A percentile compares a stretch with the other conserved stretches of the same genome.
Evolutionary conservation across 2,797 vertebrate genomes (phyloP).

Genomic region (Holocentrus rufus): DNA sequence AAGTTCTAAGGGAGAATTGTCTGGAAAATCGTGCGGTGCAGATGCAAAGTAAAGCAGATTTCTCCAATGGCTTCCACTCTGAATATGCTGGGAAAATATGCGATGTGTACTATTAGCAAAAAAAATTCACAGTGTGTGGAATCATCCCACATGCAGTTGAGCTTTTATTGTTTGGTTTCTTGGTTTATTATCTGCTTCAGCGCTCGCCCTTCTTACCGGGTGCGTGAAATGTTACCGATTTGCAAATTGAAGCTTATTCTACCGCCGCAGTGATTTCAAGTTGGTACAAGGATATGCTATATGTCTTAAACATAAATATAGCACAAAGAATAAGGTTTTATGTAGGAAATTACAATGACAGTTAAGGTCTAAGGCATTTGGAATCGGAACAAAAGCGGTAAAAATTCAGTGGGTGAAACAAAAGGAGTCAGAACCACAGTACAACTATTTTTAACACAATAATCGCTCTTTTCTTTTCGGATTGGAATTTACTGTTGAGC

Average conservation of each 20-base stretch:
- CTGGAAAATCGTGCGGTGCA: too few relatives aligned
- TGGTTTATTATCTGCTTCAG: background rate
- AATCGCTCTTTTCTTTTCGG: conserved; percentile 50
- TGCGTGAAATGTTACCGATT: background rate
- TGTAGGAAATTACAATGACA: background rate
- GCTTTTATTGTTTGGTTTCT: background rate
- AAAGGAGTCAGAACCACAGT: conserved; percentile 27
- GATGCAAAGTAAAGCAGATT: too few relatives aligned
- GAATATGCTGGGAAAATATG: too few relatives aligned
- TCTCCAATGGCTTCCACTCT: too few relatives aligned
- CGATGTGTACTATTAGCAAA: background rate
- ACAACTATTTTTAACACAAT: conserved; percentile 51
- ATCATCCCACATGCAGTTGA: background rate
- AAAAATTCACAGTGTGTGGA: background rate
- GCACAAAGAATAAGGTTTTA: conserved; percentile 11
- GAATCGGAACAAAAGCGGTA: conserved; percentile 32
- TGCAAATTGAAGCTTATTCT: background rate
- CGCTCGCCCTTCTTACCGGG: background rate
- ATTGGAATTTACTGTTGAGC: conserved; percentile 27
- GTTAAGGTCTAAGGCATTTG: background rate
- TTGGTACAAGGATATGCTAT: background rate
- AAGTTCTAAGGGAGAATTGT: too few relatives aligned
- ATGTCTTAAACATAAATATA: conserved; percentile 9
- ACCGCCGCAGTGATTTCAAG: background rate
- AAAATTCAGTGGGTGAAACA: conserved; percentile 40